A percentile compares a stretch with the other conserved stretches of the same genome.
phyloP scores from a whole-genome alignment of 2,113 vertebrate species.

The Siphamia tubifer region DNA sequence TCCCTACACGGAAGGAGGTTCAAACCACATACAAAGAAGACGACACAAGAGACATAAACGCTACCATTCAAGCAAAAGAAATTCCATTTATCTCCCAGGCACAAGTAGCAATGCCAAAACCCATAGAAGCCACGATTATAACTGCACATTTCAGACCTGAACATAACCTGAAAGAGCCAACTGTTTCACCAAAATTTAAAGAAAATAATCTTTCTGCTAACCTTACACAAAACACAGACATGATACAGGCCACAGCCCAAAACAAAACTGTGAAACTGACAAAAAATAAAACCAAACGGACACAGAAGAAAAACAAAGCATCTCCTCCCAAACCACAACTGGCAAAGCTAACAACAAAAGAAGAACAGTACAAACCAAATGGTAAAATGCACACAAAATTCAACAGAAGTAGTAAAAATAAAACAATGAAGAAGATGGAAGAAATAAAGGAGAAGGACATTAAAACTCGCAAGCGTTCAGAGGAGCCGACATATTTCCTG shows the following conservation, averaged over 20 bases:
- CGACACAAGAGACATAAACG: constrained; percentile 1
- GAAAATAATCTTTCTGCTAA: neutral
- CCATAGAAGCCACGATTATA: neutral
- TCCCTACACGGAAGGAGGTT: neutral
- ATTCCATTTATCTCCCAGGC: neutral
- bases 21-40: neutral
- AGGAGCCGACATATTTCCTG: constrained; percentile 28
- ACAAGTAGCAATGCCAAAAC: neutral
- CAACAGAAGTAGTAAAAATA: constrained; percentile 23
- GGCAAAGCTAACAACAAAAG: neutral
- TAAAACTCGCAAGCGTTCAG: constrained; percentile 10
- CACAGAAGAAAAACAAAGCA: constrained; percentile 1
- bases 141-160: neutral
- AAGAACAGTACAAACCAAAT: neutral
- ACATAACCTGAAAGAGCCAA: neutral
- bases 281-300: constrained; percentile 14
- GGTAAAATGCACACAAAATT: neutral
- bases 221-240: neutral
- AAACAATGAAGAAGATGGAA: constrained; percentile 9
- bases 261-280: neutral
- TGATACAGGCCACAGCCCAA: neutral
- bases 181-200: neutral
- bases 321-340: neutral
- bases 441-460: constrained; percentile 44
- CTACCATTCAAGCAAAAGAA: neutral